These are phyloP conservation scores for Tetramorium alpestre DNA, from an alignment of 1,140 invertebrate species.

Conservation along the genomic window DNA sequence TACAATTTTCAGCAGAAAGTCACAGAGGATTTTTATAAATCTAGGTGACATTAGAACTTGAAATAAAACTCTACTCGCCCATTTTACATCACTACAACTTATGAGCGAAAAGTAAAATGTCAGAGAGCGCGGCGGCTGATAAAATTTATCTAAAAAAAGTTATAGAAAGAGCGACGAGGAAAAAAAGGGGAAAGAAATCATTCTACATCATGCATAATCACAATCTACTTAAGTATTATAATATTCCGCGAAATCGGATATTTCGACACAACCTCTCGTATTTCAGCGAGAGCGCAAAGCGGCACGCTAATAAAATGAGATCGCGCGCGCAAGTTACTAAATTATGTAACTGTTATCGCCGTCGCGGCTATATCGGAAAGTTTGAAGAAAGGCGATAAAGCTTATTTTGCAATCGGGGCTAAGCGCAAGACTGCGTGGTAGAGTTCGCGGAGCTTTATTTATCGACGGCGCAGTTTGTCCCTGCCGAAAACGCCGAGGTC, in stretches of 20 bases:
- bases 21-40: too few species aligned
- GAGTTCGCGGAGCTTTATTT: constrained; percentile 1
- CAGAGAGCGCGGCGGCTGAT: background rate
- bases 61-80: too few species aligned
- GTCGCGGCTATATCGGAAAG: background rate
- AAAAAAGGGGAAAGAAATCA: background rate
- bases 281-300: background rate
- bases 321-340: background rate
- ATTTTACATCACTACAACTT: too few species aligned
- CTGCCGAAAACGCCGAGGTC: background rate
- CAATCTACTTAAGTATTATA: constrained; percentile 24
- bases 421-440: constrained; percentile 20
- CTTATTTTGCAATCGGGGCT: constrained; percentile 31
- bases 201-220: background rate
- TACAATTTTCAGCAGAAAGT: too few species aligned
- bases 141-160: background rate
- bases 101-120: background rate
- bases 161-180: background rate
- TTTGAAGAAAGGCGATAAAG: constrained; percentile 54
- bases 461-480: background rate
- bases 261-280: constrained; percentile 13
- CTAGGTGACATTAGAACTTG: too few species aligned
- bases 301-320: background rate
- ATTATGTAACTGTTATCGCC: constrained; percentile 58
- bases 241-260: constrained; percentile 20